Evolutionary conservation across 2,888 invertebrate species (phyloP).

Genomic region (Lasiommata megera): DNA sequence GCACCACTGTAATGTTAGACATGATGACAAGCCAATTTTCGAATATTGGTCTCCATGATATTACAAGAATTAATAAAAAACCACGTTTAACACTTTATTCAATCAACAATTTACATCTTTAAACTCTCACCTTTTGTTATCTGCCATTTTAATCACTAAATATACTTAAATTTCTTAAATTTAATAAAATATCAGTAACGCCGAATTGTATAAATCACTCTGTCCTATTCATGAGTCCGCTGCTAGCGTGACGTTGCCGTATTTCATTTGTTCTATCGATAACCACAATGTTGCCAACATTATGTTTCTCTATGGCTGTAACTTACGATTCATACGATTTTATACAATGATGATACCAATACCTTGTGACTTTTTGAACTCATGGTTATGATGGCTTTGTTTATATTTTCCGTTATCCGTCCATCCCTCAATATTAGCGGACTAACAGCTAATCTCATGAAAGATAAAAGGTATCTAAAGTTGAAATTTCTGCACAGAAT

Average conservation of each 20-base stretch:
- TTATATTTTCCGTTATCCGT: too few species aligned
- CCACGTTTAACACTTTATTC: slow-evolving; percentile 10
- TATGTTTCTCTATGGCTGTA: slow-evolving; percentile 20
- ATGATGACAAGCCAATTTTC: slow-evolving; percentile 81
- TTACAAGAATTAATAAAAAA: slow-evolving; percentile 24
- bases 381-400: too few species aligned
- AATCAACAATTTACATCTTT: slow-evolving; percentile 10
- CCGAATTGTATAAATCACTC: slow-evolving; percentile 43
- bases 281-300: slow-evolving; percentile 50
- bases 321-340: neutral
- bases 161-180: slow-evolving; percentile 34
- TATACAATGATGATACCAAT: too few species aligned
- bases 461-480: too few species aligned
- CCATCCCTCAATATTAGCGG: too few species aligned
- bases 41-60: slow-evolving; percentile 45
- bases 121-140: slow-evolving; percentile 73
- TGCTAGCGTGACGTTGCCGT: slow-evolving; percentile 78
- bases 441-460: too few species aligned
- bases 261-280: slow-evolving; percentile 78
- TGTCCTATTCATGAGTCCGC: slow-evolving; percentile 46
- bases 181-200: slow-evolving; percentile 57
- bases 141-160: slow-evolving; percentile 69
- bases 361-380: too few species aligned
- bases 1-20: slow-evolving; percentile 48
- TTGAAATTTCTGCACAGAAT: too few species aligned